Percentiles rank a stretch among this genome's conserved stretches.
Conservation (phyloP, 2,797 vertebrate genomes). For the Chanos chanos region DNA sequence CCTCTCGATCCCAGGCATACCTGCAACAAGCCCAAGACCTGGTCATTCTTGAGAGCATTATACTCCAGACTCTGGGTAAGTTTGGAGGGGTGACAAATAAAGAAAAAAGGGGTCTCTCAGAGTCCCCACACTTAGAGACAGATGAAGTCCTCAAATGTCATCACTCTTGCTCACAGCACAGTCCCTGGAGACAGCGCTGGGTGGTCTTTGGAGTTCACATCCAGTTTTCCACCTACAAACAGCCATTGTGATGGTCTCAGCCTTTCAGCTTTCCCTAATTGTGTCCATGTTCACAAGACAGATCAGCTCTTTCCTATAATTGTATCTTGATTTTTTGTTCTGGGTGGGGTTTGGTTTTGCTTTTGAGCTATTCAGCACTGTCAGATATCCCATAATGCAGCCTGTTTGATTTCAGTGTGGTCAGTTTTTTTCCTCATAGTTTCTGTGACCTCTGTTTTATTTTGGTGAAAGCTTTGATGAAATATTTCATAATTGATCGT, state of each 20-base stretch:
- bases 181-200: slow-evolving; percentile 22
- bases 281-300: slow-evolving; percentile 31
- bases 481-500: too few relatives aligned
- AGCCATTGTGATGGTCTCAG: slow-evolving; percentile 8
- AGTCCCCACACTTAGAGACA: slow-evolving; percentile 52
- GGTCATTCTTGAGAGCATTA: slow-evolving; percentile 97
- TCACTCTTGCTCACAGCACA: slow-evolving; percentile 60
- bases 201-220: too few relatives aligned
- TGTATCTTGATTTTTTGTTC: slow-evolving; percentile 11
- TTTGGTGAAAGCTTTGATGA: too few relatives aligned
- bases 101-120: slow-evolving; percentile 65
- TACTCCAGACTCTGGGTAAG: slow-evolving; percentile 99
- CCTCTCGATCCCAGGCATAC: slow-evolving; percentile 82
- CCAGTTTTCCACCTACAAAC: too few relatives aligned
- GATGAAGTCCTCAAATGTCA: slow-evolving; percentile 56
- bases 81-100: slow-evolving; percentile 63
- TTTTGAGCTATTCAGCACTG: too few relatives aligned
- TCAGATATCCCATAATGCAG: too few relatives aligned
- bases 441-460: too few relatives aligned
- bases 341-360: too few relatives aligned
- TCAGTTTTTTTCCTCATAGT: too few relatives aligned
- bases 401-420: too few relatives aligned
- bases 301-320: slow-evolving; percentile 18
- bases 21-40: slow-evolving; percentile 98
- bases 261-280: neutral